phyloP scores from a whole-genome alignment of 2,797 vertebrate genomes.

The Parambassis ranga region DNA sequence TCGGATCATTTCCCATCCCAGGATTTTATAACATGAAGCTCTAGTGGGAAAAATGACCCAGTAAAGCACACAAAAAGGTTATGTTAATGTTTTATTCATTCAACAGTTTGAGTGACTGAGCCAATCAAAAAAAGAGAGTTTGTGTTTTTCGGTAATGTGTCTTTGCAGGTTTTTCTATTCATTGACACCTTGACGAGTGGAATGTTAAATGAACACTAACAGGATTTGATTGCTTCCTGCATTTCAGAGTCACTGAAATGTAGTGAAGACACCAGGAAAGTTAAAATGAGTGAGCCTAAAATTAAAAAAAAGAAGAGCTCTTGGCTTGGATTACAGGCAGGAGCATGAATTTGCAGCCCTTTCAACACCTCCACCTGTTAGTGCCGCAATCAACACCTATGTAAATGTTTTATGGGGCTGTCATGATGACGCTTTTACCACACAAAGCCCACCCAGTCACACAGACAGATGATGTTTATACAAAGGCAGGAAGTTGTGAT shows the following conservation, averaged over 20 bases:
- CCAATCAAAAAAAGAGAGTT: background rate
- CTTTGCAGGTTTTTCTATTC: background rate
- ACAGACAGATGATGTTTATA: slow-evolving; percentile 16
- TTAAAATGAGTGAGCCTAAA: no score
- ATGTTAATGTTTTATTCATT: background rate
- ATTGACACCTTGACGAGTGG: background rate
- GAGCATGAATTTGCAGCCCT: slow-evolving; percentile 2
- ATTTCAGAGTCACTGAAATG: background rate
- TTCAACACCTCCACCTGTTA: slow-evolving; percentile 19
- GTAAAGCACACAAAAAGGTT: background rate
- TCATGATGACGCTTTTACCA: slow-evolving; percentile 19
- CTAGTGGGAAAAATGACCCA: background rate
- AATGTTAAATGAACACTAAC: background rate
- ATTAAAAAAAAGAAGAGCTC: background rate
- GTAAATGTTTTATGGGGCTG: slow-evolving; percentile 52
- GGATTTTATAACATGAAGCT: background rate
- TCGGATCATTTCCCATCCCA: background rate
- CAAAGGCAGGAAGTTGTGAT: slow-evolving; percentile 32
- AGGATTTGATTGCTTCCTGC: background rate
- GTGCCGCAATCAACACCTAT: slow-evolving; percentile 47
- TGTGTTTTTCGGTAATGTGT: background rate
- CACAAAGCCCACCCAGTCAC: slow-evolving; percentile 3
- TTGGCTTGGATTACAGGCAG: background rate
- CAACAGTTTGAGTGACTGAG: background rate
- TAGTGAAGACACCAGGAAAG: no score